A percentile compares a stretch with the other conserved stretches of the same genome.
phyloP scores from a whole-genome alignment of 2,113 vertebrate species.

The Psophia crepitans region DNA sequence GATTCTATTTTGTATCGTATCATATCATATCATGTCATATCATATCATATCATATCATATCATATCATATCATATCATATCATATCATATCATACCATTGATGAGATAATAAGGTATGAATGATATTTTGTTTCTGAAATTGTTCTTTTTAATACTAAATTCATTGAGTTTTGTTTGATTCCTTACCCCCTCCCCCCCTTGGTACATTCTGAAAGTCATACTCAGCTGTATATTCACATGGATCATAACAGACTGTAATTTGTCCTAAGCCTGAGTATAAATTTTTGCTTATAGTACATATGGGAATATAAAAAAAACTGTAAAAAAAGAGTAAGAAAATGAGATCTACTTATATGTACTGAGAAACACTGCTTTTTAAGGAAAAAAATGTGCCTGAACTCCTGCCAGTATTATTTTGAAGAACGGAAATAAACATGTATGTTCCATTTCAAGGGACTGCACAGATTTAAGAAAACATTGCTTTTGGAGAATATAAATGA shows the following conservation, averaged over 20 bases:
- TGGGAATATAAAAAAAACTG: slow-evolving; percentile 8
- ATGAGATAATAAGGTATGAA: background rate
- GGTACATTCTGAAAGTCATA: background rate
- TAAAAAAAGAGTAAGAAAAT: background rate
- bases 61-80: too few species aligned
- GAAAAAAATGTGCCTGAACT: background rate
- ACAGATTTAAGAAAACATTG: background rate
- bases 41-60: too few species aligned
- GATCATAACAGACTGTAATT: background rate
- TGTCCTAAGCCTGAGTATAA: background rate
- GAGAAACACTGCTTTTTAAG: background rate
- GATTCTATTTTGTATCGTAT: too few species aligned
- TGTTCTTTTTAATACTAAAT: background rate
- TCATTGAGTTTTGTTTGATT: background rate
- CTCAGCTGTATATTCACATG: background rate
- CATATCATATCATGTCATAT: too few species aligned
- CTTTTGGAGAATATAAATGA: background rate
- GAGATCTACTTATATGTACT: background rate
- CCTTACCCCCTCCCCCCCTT: background rate
- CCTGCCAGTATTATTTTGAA: slow-evolving; percentile 9
- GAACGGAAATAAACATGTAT: background rate
- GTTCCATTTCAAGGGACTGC: background rate
- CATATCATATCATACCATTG: too few species aligned
- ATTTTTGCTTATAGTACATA: background rate
- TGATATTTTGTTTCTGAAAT: background rate